These are phyloP conservation scores for Enteromius treurensis DNA, from an alignment of 2,797 vertebrate species.

Conservation along the genomic window DNA sequence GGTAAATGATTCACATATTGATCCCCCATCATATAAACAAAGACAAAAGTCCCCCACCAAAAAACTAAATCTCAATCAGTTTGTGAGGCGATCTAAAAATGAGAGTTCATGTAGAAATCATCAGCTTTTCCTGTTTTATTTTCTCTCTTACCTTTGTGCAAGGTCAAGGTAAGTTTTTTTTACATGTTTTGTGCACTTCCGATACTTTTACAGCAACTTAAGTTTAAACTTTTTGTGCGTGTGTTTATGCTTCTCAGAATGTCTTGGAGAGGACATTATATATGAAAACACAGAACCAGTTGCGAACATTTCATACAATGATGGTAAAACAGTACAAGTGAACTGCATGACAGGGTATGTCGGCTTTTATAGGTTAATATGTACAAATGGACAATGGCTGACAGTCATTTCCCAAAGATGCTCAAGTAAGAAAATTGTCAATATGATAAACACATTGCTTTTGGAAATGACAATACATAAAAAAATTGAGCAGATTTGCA, in stretches of 20 bases:
- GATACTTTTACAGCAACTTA: neutral
- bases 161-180: slow-evolving; percentile 64
- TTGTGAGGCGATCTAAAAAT: slow-evolving; percentile 30
- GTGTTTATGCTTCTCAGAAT: slow-evolving; percentile 11
- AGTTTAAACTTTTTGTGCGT: neutral
- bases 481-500: neutral
- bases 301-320: neutral
- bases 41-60: neutral
- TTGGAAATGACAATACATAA: too few species aligned
- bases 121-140: slow-evolving; percentile 60
- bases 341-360: slow-evolving; percentile 65
- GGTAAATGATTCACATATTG: slow-evolving; percentile 48
- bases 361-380: slow-evolving; percentile 69
- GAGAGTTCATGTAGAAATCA: slow-evolving; percentile 15
- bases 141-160: slow-evolving; percentile 54
- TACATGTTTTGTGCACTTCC: neutral
- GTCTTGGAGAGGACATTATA: accelerated
- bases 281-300: slow-evolving; percentile 54
- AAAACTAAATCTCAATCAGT: neutral
- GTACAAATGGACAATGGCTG: slow-evolving; percentile 51
- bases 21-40: neutral
- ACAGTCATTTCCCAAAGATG: slow-evolving; percentile 4
- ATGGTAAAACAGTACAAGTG: slow-evolving; percentile 59
- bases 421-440: slow-evolving; percentile 65
- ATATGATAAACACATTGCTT: neutral